Base-by-base conservation (phyloP, 2,797 vertebrate genomes). In the Esox masquinongy region DNA sequence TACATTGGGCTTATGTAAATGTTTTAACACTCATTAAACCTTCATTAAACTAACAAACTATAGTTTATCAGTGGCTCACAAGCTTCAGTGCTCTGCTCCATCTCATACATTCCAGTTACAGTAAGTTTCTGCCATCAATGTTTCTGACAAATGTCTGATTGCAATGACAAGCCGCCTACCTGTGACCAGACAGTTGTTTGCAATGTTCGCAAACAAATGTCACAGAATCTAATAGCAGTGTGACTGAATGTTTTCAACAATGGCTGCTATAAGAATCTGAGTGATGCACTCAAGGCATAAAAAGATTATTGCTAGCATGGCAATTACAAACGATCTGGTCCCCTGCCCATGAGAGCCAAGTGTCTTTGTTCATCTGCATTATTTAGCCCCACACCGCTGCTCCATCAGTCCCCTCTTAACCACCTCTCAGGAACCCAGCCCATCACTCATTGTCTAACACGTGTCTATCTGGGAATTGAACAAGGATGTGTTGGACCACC, bases 231-330 rank as follows among this genome's bases (percentile, higher is more conserved):
- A 43, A 72, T 70, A 75, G 79, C 79, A 72, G 75, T 82, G 78
- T 17, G 22, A 61, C 80, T 68, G 5, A 36, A 17, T 73, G 66
- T 64, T 59, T 84, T 80, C 82, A 68, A 68, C 79, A 79, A 77
- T 50, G 61, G 51, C 72, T 79, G 29, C 51, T 70, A 73, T 82
- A 56, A 69, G 75, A 79, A 53, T 39, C 24, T 72, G 53, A 70
- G 53, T 29, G 82, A 84, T 79, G 50, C 63, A 75, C 72, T 71
- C 83, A 85, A 88, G 84, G 76, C 22, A 24, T 85, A 79, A 82
- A 86, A 83, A 79, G 70, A 83, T 73, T 75, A 82, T 80, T 87
- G 83, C 87, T 85, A 88, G 83, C 86, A 85, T 86, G 84, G 83
- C 80, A 85, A 85, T 84, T 83, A 87, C 75, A 82, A 77, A 43